A percentile compares a stretch with the other conserved stretches of the same genome.
Evolutionary conservation across 2,113 vertebrate species (phyloP).

Genomic region (Dolichallabes microphthalmus): DNA sequence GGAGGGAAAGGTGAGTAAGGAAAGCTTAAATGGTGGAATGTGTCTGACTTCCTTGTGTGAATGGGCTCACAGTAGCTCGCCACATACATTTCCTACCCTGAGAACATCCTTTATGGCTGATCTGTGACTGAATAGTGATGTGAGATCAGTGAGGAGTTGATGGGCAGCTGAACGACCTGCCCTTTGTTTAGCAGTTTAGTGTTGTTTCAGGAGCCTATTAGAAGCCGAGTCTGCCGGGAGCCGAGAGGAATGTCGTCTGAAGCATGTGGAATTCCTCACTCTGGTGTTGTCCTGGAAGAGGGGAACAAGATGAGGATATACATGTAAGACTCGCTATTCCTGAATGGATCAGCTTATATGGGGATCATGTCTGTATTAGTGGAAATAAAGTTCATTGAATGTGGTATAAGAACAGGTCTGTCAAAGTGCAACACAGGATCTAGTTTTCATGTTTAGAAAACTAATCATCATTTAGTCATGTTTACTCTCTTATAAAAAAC

Average conservation of each 20-base stretch:
- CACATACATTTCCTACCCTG: conserved; percentile 8
- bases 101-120: not conserved
- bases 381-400: not conserved
- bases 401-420: not conserved
- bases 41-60: conserved; percentile 8
- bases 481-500: not conserved
- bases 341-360: not conserved
- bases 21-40: not conserved
- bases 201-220: conserved; percentile 36
- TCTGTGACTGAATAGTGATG: not conserved
- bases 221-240: conserved; percentile 30
- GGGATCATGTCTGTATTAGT: not conserved
- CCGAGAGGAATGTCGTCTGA: conserved; percentile 16
- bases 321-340: not conserved
- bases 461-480: not conserved
- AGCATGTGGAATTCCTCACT: conserved; percentile 18
- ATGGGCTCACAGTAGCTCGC: conserved; percentile 1
- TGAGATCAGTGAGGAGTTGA: not conserved
- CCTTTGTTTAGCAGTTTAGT: conserved; percentile 19
- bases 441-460: not conserved
- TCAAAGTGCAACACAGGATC: not conserved
- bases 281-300: not conserved
- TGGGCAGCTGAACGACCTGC: conserved; percentile 2
- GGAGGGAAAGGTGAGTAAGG: not conserved
- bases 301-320: not conserved